Percentiles rank a stretch among this genome's conserved stretches.
Evolutionary conservation across 1,140 invertebrate species (phyloP).

Genomic region (Arctopsyche grandis): DNA sequence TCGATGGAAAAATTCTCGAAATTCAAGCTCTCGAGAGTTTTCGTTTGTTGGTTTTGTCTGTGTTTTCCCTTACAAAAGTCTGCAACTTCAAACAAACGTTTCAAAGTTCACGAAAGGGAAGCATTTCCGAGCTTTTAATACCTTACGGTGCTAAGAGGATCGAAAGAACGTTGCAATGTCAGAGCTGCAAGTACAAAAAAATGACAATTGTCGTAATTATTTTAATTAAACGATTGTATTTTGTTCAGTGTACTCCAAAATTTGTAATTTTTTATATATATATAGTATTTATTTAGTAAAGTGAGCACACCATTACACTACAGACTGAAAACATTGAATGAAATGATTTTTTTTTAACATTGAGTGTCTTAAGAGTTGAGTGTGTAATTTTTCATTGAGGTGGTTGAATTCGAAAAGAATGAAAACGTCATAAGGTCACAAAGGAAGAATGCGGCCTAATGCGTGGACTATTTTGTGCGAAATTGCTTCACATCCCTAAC

Average conservation of each 20-base stretch:
- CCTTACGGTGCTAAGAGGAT: not conserved
- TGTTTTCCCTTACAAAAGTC: not conserved
- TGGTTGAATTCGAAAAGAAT: constrained; percentile 31
- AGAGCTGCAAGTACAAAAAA: no score
- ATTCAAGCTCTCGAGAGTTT: constrained; percentile 8
- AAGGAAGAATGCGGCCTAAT: not conserved
- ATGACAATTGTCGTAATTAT: no score
- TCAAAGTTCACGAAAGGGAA: constrained; percentile 10
- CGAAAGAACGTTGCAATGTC: not conserved
- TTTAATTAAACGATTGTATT: no score
- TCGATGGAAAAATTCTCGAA: constrained; percentile 4
- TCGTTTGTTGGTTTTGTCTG: not conserved
- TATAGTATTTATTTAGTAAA: no score
- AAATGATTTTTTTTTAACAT: not conserved
- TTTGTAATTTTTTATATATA: no score
- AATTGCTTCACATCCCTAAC: constrained; percentile 24
- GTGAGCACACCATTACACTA: no score
- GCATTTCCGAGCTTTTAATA: constrained; percentile 31
- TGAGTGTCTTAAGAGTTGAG: not conserved
- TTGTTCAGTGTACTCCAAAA: no score
- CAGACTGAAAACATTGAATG: no score
- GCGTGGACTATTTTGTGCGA: constrained; percentile 7
- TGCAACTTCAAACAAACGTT: constrained; percentile 27
- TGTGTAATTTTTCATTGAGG: not conserved
- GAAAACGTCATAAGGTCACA: constrained; percentile 14